A percentile compares a stretch with the other conserved stretches of the same genome.
Evolutionary conservation across 2,888 invertebrate genomes (phyloP).

Genomic region (Agrotis clavis): DNA sequence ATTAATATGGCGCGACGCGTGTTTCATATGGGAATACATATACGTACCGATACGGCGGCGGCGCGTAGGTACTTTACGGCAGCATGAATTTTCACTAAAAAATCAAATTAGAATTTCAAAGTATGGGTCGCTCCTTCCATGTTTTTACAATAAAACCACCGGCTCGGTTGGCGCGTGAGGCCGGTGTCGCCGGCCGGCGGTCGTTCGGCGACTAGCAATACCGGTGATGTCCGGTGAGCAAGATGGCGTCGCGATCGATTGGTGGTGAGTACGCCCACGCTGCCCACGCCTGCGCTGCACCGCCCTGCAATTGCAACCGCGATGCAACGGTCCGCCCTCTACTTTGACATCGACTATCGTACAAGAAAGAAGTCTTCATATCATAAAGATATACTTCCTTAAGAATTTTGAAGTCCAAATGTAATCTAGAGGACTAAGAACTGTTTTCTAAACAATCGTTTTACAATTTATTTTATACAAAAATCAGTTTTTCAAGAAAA

Average conservation of each 20-base stretch:
- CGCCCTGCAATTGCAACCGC: slow-evolving; percentile 84
- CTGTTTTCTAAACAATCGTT: not conserved
- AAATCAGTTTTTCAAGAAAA: not conserved
- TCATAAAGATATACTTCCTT: slow-evolving; percentile 20
- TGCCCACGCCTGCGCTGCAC: slow-evolving; percentile 88
- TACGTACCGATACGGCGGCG: slow-evolving; percentile 34
- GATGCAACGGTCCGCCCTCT: slow-evolving; percentile 79
- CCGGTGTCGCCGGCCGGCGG: slow-evolving; percentile 63
- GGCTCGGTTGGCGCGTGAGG: slow-evolving; percentile 45
- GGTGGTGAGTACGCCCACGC: slow-evolving; percentile 84
- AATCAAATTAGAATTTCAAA: slow-evolving; percentile 40
- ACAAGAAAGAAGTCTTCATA: slow-evolving; percentile 40
- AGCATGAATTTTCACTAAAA: slow-evolving; percentile 45
- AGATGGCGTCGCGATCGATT: slow-evolving; percentile 90
- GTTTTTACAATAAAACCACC: slow-evolving; percentile 49
- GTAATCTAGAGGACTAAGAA: not conserved
- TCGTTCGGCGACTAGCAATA: slow-evolving; percentile 73
- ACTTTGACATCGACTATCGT: slow-evolving; percentile 47
- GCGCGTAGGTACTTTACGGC: slow-evolving; percentile 22
- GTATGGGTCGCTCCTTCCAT: slow-evolving; percentile 17
- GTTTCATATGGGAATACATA: slow-evolving; percentile 44
- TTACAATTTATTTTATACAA: slow-evolving; percentile 1
- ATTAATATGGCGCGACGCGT: slow-evolving; percentile 65
- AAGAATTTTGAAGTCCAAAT: not conserved
- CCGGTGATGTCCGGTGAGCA: slow-evolving; percentile 81